Base-by-base conservation (phyloP, 1,140 invertebrate genomes). In the Cyphomyrmex costatus region DNA sequence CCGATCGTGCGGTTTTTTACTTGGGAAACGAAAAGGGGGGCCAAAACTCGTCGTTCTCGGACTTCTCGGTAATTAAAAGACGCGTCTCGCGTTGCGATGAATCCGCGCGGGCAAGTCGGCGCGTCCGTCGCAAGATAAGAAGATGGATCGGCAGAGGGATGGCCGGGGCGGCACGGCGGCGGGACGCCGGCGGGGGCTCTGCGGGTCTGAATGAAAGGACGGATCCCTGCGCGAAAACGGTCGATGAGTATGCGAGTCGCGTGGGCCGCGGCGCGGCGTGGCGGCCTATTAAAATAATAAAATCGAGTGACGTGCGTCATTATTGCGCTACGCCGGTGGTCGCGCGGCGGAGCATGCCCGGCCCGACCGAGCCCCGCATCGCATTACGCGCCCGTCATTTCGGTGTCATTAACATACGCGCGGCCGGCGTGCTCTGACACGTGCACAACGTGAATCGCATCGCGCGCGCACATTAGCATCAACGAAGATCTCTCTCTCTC, bases 241-340 rank as follows among this genome's bases (percentile, higher is more conserved):
- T 24, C 78, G 84, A 93, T 92, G 88, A 86, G 87, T 91, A 93
- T 93, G 91, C 92, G 89, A 92, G 93, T 93, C 92, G 92, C 92
- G 93, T 93, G 93, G 92, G 88, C 66, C 74, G 87, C 66, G 86
- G 56, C 85, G 68, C 78, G 87, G 61, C 85, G 66, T 85, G 70
- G 84, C 58, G 86, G 79, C 82, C 86, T 89, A 93, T 93, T 93
- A 93, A 93, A 94, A 94, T 93, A 93, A 94, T 93, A 93, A 93
- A 93, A 94, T 92, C 92, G 90, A 91, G 90, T 92, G 92, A 93
- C 91, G 93, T 93, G 92, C 92, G 93, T 93, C 92, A 93, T 93
- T 94, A 94, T 93, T 92, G 92, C 88, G 86, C 92, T 89, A 92
- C 92, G 92, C 86, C 78, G 93, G 93, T 94, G 92, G 93, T 93